A percentile compares a stretch with the other conserved stretches of the same genome.
Conservation (phyloP, 2,797 vertebrate genomes). For the Nannoperca australis region DNA sequence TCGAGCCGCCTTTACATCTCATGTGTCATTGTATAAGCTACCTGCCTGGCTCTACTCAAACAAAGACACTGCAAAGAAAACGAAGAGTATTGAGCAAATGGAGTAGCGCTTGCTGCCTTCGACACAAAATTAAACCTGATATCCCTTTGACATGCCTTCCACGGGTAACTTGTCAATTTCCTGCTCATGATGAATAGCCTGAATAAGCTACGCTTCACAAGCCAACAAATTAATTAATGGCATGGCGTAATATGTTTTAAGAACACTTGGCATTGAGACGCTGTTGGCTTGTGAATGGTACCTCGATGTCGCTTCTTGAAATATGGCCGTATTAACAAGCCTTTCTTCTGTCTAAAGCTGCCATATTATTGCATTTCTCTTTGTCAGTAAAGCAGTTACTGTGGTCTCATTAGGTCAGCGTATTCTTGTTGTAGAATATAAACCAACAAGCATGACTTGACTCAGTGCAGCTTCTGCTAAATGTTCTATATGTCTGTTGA, state of each 20-base stretch:
- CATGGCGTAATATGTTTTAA: slow-evolving; percentile 71
- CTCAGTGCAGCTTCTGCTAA: slow-evolving; percentile 28
- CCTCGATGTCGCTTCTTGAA: slow-evolving; percentile 57
- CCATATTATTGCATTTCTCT: slow-evolving; percentile 40
- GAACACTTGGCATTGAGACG: slow-evolving; percentile 73
- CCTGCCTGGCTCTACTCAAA: slow-evolving; percentile 28
- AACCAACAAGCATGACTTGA: slow-evolving; percentile 31
- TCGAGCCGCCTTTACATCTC: slow-evolving; percentile 42
- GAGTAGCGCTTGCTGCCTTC: slow-evolving; percentile 50
- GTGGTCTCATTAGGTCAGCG: slow-evolving; percentile 41
- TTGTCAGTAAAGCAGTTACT: slow-evolving; percentile 37
- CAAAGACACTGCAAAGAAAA: slow-evolving; percentile 42
- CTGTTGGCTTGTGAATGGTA: slow-evolving; percentile 63
- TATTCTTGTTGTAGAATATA: slow-evolving; percentile 38
- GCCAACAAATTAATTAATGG: slow-evolving; percentile 80
- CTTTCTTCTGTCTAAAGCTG: slow-evolving; percentile 44
- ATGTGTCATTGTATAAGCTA: slow-evolving; percentile 26
- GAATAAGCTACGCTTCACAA: slow-evolving; percentile 70
- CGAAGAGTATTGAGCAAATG: slow-evolving; percentile 47
- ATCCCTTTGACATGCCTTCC: slow-evolving; percentile 67
- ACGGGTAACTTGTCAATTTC: slow-evolving; percentile 74
- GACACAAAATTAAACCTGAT: slow-evolving; percentile 66
- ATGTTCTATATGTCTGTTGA: slow-evolving; percentile 39
- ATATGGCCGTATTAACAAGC: slow-evolving; percentile 49
- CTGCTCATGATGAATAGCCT: slow-evolving; percentile 75